Conservation (phyloP, 2,113 vertebrate genomes). For the Hiodon tergisus region DNA sequence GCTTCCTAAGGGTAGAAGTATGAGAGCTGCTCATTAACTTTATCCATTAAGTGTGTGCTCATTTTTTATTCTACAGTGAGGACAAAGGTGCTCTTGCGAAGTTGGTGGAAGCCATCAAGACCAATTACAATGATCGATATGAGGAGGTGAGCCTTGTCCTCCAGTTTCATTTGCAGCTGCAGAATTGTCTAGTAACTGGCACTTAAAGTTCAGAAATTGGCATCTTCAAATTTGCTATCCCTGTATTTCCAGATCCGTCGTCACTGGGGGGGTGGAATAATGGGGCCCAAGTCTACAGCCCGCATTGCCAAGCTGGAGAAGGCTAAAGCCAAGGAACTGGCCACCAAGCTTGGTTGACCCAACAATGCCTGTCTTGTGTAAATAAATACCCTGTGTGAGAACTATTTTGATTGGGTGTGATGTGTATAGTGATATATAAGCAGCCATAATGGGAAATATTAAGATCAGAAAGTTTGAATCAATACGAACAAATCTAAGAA, state of each 20-base stretch:
- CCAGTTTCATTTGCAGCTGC: no score
- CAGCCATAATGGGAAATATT: no score
- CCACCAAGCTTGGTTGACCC: constrained; percentile 87
- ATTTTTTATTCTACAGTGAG: constrained; percentile 63
- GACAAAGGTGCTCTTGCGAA: constrained; percentile 92
- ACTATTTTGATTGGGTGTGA: no score
- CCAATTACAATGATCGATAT: constrained; percentile 95
- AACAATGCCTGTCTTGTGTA: constrained; percentile 55
- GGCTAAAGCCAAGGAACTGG: constrained; percentile 93
- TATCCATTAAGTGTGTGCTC: background rate
- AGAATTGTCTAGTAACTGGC: no score
- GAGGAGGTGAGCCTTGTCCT: constrained; percentile 72
- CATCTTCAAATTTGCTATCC: background rate
- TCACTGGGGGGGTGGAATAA: constrained; percentile 89
- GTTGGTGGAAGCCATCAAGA: constrained; percentile 91
- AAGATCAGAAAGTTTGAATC: no score
- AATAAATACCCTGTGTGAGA: constrained; percentile 40
- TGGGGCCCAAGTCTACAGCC: constrained; percentile 92
- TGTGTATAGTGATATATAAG: no score
- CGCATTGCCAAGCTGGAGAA: constrained; percentile 91
- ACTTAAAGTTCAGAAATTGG: background rate
- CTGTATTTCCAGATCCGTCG: constrained; percentile 79
- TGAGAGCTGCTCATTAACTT: background rate
- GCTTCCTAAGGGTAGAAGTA: no score
- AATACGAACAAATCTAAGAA: no score